Percentiles rank a stretch among this genome's conserved stretches.
Evolutionary conservation across 2,113 vertebrate species (phyloP).

Genomic region (Prochilodus magdalenae): DNA sequence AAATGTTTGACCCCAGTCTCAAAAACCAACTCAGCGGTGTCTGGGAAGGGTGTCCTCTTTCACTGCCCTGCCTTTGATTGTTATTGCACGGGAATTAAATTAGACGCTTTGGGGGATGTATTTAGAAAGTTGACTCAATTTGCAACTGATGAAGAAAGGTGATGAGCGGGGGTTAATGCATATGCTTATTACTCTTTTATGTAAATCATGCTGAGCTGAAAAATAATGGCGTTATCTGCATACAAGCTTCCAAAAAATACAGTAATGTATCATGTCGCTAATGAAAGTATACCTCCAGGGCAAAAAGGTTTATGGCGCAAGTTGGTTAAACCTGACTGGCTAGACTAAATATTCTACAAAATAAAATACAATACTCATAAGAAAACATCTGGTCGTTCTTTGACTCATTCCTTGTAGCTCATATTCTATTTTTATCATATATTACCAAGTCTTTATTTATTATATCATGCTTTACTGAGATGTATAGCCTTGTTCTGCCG

Average conservation of each 20-base stretch:
- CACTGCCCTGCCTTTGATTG: slow-evolving; percentile 10
- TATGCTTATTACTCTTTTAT: neutral
- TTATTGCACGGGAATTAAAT: slow-evolving; percentile 35
- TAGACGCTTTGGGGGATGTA: neutral
- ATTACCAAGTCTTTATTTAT: slow-evolving; percentile 42
- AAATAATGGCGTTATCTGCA: slow-evolving; percentile 18
- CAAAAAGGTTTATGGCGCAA: neutral
- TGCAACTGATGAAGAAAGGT: neutral
- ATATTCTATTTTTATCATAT: neutral
- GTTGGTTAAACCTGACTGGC: neutral
- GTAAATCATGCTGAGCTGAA: neutral
- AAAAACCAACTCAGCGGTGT: neutral
- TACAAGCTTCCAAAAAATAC: neutral
- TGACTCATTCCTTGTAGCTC: neutral
- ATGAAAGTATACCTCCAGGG: neutral
- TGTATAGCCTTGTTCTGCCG: slow-evolving; percentile 7
- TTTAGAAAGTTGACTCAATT: slow-evolving; percentile 17
- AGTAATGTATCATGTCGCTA: slow-evolving; percentile 14
- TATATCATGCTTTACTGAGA: slow-evolving; percentile 49
- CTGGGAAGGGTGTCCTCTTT: slow-evolving; percentile 41
- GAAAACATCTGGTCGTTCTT: slow-evolving; percentile 23
- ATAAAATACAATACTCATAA: slow-evolving; percentile 39
- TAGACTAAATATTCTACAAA: slow-evolving; percentile 20
- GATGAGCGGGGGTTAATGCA: neutral
- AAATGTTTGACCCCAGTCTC: neutral